phyloP scores from a whole-genome alignment of 2,888 invertebrate species.

The Temnothorax unifasciatus region DNA sequence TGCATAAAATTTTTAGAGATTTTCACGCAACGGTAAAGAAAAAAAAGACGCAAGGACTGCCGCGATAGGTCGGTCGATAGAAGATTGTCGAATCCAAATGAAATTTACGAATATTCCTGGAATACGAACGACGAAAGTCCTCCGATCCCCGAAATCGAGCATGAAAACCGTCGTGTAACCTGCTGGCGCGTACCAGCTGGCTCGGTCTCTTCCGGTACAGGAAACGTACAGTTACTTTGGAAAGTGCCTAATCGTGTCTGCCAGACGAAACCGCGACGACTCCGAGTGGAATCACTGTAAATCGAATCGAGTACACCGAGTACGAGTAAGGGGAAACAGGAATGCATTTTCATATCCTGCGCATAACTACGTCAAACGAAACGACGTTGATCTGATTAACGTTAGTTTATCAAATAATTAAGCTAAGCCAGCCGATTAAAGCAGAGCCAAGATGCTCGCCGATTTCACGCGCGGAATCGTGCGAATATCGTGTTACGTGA shows the following conservation, averaged over 20 bases:
- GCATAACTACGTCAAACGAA: background rate
- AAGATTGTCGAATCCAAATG: background rate
- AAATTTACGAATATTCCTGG: background rate
- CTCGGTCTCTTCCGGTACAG: conserved; percentile 56
- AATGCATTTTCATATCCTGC: conserved; percentile 29
- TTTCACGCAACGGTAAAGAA: background rate
- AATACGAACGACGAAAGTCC: conserved; percentile 31
- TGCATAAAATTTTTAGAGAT: background rate
- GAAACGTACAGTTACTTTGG: conserved; percentile 42
- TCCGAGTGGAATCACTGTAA: conserved; percentile 49
- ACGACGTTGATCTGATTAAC: background rate
- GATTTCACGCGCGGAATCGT: background rate
- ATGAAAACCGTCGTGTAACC: conserved; percentile 16
- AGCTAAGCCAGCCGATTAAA: background rate
- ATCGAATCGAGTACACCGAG: conserved; percentile 29
- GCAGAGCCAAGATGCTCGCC: background rate
- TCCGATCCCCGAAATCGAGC: background rate
- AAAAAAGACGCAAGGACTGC: background rate
- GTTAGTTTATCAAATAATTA: conserved; percentile 2
- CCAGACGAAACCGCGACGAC: conserved; percentile 20
- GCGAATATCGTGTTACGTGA: conserved; percentile 2
- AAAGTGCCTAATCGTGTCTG: conserved; percentile 64
- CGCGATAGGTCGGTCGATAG: background rate
- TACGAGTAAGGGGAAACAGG: background rate
- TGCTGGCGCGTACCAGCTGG: conserved; percentile 57